Evolutionary conservation across 2,113 vertebrate genomes (phyloP).

Genomic region (Hippocampus zosterae): DNA sequence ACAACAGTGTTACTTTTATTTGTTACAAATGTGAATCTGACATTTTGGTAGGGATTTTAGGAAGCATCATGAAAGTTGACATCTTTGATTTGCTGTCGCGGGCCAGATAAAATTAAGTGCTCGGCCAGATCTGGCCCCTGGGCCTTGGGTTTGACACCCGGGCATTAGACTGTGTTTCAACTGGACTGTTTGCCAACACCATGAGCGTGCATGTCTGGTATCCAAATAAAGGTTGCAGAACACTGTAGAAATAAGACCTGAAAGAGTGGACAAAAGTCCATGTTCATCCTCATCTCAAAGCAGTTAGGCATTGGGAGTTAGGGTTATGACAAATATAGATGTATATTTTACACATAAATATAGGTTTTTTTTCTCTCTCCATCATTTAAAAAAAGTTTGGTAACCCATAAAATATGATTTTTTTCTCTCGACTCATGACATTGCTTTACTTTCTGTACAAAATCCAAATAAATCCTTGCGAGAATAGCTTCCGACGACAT

Average conservation of each 20-base stretch:
- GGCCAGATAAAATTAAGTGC: no score
- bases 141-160: no score
- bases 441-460: not conserved
- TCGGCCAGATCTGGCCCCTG: no score
- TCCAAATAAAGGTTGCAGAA: no score
- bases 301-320: not conserved
- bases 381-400: not conserved
- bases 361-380: not conserved
- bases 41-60: no score
- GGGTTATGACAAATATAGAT: not conserved
- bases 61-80: no score
- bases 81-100: no score
- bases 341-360: not conserved
- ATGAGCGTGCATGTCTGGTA: no score
- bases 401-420: not conserved
- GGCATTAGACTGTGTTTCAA: not conserved
- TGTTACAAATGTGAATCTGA: no score
- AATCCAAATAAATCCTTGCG: not conserved
- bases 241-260: no score
- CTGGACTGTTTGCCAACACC: not conserved
- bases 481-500: conserved; percentile 10
- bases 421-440: not conserved
- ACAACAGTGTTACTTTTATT: no score
- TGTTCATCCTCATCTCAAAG: not conserved
- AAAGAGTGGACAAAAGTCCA: not conserved